Evolutionary conservation across 92 coral and sea anemone species (phyloP).

Genomic region (Palythoa grandis): DNA sequence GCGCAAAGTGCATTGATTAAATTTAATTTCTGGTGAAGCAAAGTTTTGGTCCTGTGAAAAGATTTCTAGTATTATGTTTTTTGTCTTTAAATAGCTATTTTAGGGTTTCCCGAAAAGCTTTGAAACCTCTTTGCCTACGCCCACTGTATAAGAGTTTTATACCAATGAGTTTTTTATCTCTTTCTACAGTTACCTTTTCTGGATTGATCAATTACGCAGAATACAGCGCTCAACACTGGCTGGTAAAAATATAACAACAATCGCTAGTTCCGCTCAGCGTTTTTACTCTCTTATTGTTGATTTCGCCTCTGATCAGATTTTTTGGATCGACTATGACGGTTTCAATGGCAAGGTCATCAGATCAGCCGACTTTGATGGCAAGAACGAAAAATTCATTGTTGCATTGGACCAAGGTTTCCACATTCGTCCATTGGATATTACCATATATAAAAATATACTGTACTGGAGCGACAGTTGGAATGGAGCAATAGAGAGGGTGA

Average conservation of each 20-base stretch:
- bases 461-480: slow-evolving; percentile 14
- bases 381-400: background rate
- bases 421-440: slow-evolving; percentile 15
- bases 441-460: slow-evolving; percentile 27
- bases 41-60: no score
- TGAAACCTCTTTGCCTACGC: background rate
- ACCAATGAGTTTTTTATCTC: background rate
- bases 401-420: background rate
- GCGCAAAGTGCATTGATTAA: no score
- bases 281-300: slow-evolving; percentile 12
- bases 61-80: no score
- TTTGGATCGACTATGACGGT: background rate
- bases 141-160: background rate
- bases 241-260: background rate
- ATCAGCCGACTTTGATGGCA: slow-evolving; percentile 31
- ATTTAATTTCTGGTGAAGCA: no score
- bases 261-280: background rate
- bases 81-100: no score
- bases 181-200: slow-evolving; percentile 24
- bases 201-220: background rate
- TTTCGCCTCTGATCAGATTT: slow-evolving; percentile 6
- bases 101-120: no score
- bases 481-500: background rate
- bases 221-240: slow-evolving; percentile 19
- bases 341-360: slow-evolving; percentile 2